Percentiles rank a stretch among this genome's conserved stretches.
phyloP scores from a whole-genome alignment of 1,140 invertebrate genomes.

The Conus ventricosus region DNA sequence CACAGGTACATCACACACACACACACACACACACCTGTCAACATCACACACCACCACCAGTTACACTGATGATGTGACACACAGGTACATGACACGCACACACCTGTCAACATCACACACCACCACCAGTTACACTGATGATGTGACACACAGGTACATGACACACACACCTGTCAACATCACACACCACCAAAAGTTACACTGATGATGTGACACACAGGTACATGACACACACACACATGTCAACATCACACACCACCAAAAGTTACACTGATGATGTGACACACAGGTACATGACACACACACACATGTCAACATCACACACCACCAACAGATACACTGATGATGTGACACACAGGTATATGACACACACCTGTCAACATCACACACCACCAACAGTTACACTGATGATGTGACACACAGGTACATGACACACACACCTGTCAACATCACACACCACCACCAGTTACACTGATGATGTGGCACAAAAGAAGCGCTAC shows the following conservation, averaged over 20 bases:
- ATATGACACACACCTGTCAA: background rate
- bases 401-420: background rate
- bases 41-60: background rate
- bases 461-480: background rate
- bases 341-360: background rate
- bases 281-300: background rate
- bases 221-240: background rate
- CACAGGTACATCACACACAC: background rate
- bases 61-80: background rate
- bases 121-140: background rate
- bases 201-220: background rate
- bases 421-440: background rate
- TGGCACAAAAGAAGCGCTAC: background rate
- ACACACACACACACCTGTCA: background rate
- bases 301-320: background rate
- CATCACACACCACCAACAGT: background rate
- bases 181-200: background rate
- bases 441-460: background rate
- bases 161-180: background rate
- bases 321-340: background rate
- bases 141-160: background rate
- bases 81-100: background rate
- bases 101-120: background rate
- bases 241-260: background rate
- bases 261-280: background rate